These are phyloP conservation scores for Tauraco hartlaubi DNA, from an alignment of 2,797 vertebrate genomes.

Conservation along the genomic window DNA sequence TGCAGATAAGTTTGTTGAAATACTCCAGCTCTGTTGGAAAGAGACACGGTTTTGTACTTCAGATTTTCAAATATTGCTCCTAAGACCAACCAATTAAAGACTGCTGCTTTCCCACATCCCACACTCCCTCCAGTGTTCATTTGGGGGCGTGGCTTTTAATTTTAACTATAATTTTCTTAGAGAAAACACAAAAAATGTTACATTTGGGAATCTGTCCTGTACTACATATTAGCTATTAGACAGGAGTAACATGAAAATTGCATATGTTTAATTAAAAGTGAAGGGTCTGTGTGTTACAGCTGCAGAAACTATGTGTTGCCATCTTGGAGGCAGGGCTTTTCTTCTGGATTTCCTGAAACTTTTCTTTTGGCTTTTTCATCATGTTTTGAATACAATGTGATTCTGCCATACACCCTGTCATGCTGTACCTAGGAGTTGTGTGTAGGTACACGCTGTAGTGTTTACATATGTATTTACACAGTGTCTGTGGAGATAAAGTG, in stretches of 20 bases:
- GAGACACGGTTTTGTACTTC: background rate
- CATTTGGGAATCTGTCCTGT: background rate
- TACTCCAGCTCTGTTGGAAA: constrained; percentile 24
- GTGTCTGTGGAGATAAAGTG: background rate
- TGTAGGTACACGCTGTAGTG: background rate
- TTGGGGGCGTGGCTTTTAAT: background rate
- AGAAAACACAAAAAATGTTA: background rate
- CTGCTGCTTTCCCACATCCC: background rate
- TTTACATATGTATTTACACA: background rate
- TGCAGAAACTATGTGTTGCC: background rate
- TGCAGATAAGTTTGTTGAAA: background rate
- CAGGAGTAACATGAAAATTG: background rate
- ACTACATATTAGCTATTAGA: background rate
- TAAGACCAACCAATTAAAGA: background rate
- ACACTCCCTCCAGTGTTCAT: background rate
- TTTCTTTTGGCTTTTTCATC: background rate
- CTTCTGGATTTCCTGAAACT: background rate
- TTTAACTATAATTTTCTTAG: background rate
- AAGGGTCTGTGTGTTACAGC: background rate
- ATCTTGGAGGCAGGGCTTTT: background rate
- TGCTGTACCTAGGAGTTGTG: background rate
- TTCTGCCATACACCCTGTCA: background rate
- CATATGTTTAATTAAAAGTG: background rate
- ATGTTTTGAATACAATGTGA: background rate
- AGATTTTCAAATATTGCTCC: background rate